Percentiles rank a stretch among this genome's conserved stretches.
Evolutionary conservation across 1,140 invertebrate species (phyloP).

Genomic region (Hylaeus anthracinus): DNA sequence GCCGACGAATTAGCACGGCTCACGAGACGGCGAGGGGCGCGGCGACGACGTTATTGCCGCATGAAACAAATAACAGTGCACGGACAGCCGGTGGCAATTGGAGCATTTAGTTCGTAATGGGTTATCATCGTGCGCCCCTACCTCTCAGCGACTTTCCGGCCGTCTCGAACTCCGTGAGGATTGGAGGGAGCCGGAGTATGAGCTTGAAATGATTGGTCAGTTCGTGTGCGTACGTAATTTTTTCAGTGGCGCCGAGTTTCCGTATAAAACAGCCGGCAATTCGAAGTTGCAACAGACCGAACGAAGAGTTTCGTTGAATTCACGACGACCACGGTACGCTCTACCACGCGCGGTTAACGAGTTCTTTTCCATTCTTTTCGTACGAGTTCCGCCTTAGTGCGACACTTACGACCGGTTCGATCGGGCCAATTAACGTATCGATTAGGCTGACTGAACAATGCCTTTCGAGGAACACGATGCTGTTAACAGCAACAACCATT

Average conservation of each 20-base stretch:
- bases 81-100: slow-evolving; percentile 48
- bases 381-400: too few relatives aligned
- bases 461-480: slow-evolving; percentile 82
- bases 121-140: slow-evolving; percentile 60
- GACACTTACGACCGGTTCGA: not conserved
- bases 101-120: slow-evolving; percentile 58
- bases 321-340: not conserved
- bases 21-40: not conserved
- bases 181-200: slow-evolving; percentile 41
- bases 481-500: slow-evolving; percentile 61
- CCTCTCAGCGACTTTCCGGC: slow-evolving; percentile 18
- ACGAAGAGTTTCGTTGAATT: not conserved
- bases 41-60: slow-evolving; percentile 16
- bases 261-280: slow-evolving; percentile 51
- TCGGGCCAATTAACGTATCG: too few relatives aligned
- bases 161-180: slow-evolving; percentile 7
- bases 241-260: slow-evolving; percentile 20
- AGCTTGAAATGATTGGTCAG: slow-evolving; percentile 49
- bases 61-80: slow-evolving; percentile 44
- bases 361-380: not conserved
- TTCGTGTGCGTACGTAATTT: slow-evolving; percentile 33
- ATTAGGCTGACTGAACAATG: slow-evolving; percentile 78
- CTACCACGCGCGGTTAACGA: not conserved
- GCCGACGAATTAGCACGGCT: not conserved
- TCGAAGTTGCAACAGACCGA: slow-evolving; percentile 24